phyloP scores from a whole-genome alignment of 2,888 invertebrate species.

The Drosophila rubida region DNA sequence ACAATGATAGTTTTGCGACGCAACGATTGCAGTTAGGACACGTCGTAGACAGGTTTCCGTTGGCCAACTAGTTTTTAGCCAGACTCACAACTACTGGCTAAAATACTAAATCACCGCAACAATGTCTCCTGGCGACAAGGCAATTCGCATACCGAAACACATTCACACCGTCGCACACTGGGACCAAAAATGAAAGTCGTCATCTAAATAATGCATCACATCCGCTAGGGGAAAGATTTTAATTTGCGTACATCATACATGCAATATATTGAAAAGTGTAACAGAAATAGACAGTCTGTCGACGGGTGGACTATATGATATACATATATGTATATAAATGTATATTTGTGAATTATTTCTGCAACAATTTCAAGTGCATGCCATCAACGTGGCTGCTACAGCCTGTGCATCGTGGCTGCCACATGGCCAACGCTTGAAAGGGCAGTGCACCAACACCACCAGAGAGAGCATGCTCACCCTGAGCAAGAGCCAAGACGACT shows the following conservation, averaged over 20 bases:
- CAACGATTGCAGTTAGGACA: constrained; percentile 1
- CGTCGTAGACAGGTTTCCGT: constrained; percentile 25
- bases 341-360: constrained; percentile 7
- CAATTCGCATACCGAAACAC: constrained; percentile 2
- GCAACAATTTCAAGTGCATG: constrained; percentile 45
- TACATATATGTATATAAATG: constrained; percentile 20
- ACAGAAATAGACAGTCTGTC: constrained; percentile 47
- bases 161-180: constrained; percentile 1
- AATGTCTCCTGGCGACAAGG: constrained; percentile 13
- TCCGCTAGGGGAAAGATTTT: constrained; percentile 36
- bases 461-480: constrained; percentile 27
- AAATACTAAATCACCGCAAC: constrained; percentile 31
- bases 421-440: constrained; percentile 51
- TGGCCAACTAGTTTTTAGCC: constrained; percentile 26
- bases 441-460: constrained; percentile 46
- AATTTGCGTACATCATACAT: constrained; percentile 30
- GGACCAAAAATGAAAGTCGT: constrained; percentile 51
- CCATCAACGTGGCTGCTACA: constrained; percentile 15
- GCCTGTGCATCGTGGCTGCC: constrained; percentile 24
- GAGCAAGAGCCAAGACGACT: constrained; percentile 23
- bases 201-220: constrained; percentile 58
- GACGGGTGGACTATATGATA: constrained; percentile 20
- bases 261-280: constrained; percentile 26
- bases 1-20: constrained; percentile 7
- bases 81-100: constrained; percentile 6